Conservation (phyloP, 2,888 invertebrate genomes). For the Noctuana brunneofusca region DNA sequence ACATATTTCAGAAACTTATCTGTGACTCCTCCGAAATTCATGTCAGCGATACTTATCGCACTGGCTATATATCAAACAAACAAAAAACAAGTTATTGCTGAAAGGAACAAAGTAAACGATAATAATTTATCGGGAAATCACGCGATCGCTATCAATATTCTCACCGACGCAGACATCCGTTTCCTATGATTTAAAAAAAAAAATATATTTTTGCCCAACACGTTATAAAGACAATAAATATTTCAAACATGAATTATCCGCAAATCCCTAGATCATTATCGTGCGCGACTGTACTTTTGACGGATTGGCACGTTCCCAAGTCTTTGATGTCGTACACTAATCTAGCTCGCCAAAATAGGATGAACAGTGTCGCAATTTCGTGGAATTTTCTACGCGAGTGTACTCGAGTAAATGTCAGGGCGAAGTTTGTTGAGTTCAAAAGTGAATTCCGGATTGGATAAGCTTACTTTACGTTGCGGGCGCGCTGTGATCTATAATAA, state of each 20-base stretch:
- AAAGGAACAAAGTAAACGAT: neutral
- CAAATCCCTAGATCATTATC: slow-evolving; percentile 23
- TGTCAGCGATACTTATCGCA: neutral
- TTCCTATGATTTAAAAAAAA: slow-evolving; percentile 8
- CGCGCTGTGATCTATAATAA: too few species aligned
- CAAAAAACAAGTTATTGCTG: slow-evolving; percentile 7
- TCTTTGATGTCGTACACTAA: slow-evolving; percentile 33
- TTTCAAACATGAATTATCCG: slow-evolving; percentile 23
- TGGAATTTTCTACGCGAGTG: slow-evolving; percentile 28
- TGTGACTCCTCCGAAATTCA: neutral
- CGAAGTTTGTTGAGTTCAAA: neutral
- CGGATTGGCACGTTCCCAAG: slow-evolving; percentile 21
- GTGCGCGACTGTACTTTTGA: slow-evolving; percentile 29
- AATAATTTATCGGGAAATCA: slow-evolving; percentile 20
- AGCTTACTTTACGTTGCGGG: too few species aligned
- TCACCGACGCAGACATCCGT: slow-evolving; percentile 23
- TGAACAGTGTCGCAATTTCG: slow-evolving; percentile 34
- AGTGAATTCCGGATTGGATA: neutral
- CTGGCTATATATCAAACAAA: slow-evolving; percentile 8
- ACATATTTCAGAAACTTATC: neutral
- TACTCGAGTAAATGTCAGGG: slow-evolving; percentile 20
- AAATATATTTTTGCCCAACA: slow-evolving; percentile 7
- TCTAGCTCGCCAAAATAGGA: slow-evolving; percentile 34
- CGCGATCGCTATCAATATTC: slow-evolving; percentile 18
- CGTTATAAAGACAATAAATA: slow-evolving; percentile 24